phyloP scores from a whole-genome alignment of 2,888 invertebrate genomes.

The Polydrusus pterygomalis region DNA sequence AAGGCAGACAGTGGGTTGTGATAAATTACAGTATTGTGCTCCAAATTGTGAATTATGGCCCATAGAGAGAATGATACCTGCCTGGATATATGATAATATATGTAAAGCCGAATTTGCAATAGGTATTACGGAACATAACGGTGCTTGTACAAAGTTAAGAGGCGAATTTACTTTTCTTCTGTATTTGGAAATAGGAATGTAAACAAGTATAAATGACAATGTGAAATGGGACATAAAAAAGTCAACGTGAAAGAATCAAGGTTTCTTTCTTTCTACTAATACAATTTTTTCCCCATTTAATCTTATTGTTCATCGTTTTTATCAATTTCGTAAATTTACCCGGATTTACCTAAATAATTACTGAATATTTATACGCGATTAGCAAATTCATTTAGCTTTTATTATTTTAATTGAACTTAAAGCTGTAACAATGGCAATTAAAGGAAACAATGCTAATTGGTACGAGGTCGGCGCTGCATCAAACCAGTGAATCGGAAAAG shows the following conservation, averaged over 20 bases:
- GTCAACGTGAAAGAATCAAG: too few relatives aligned
- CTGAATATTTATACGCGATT: slow-evolving; percentile 24
- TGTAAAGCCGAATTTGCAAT: background rate
- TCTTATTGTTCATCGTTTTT: too few relatives aligned
- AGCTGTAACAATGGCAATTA: slow-evolving; percentile 38
- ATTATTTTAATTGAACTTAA: slow-evolving; percentile 36
- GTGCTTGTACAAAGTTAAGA: too few relatives aligned
- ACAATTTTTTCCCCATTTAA: too few relatives aligned
- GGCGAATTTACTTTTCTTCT: too few relatives aligned
- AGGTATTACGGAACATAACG: too few relatives aligned
- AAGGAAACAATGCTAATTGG: slow-evolving; percentile 42
- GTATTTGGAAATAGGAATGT: too few relatives aligned
- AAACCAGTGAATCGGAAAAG: slow-evolving; percentile 39
- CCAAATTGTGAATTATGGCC: slow-evolving; percentile 62
- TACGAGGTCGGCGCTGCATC: slow-evolving; percentile 37
- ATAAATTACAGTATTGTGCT: slow-evolving; percentile 63
- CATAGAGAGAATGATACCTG: slow-evolving; percentile 53
- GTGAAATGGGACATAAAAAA: too few relatives aligned
- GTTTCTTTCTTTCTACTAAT: too few relatives aligned
- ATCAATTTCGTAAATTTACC: slow-evolving; percentile 12
- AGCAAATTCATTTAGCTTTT: slow-evolving; percentile 34
- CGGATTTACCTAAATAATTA: slow-evolving; percentile 1
- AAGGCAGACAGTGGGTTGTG: slow-evolving; percentile 58
- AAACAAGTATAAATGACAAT: too few relatives aligned
- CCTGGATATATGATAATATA: slow-evolving; percentile 37